phyloP scores from a whole-genome alignment of 2,888 invertebrate genomes.

The Erannis defoliaria region DNA sequence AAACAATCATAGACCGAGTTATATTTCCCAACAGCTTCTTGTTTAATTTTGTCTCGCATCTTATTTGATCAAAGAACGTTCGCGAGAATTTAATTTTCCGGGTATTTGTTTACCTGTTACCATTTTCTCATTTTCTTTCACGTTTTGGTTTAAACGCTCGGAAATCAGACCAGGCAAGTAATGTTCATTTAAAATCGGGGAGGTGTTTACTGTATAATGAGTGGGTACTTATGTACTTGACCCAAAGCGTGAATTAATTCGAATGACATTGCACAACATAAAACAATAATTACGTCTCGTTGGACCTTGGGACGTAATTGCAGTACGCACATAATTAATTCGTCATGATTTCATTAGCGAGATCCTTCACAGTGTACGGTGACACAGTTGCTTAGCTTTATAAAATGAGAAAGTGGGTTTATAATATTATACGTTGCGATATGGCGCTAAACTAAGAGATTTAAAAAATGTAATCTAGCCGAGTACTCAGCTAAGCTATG shows the following conservation, averaged over 20 bases:
- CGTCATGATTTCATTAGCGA: constrained; percentile 25
- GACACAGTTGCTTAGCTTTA: constrained; percentile 16
- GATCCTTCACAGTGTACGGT: background rate
- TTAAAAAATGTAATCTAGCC: too few species aligned
- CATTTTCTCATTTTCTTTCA: constrained; percentile 10
- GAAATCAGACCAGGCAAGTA: background rate
- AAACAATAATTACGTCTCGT: constrained; percentile 25
- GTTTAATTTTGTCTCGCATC: constrained; percentile 2
- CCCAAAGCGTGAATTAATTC: constrained; percentile 18
- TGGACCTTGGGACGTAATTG: constrained; percentile 22
- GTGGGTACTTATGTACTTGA: background rate
- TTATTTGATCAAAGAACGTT: constrained; percentile 1
- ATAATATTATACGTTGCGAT: too few species aligned
- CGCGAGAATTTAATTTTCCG: constrained; percentile 16
- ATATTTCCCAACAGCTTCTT: background rate
- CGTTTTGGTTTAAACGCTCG: background rate
- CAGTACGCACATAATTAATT: constrained; percentile 28
- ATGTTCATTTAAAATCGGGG: background rate
- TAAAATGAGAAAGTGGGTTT: background rate
- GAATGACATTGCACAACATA: constrained; percentile 23
- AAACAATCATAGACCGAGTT: background rate
- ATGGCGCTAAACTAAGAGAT: too few species aligned
- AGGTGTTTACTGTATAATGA: background rate
- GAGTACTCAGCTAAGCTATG: too few species aligned
- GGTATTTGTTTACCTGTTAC: constrained; percentile 15